Conservation (phyloP, 2,888 invertebrate species). For the Danaus chrysippus region DNA sequence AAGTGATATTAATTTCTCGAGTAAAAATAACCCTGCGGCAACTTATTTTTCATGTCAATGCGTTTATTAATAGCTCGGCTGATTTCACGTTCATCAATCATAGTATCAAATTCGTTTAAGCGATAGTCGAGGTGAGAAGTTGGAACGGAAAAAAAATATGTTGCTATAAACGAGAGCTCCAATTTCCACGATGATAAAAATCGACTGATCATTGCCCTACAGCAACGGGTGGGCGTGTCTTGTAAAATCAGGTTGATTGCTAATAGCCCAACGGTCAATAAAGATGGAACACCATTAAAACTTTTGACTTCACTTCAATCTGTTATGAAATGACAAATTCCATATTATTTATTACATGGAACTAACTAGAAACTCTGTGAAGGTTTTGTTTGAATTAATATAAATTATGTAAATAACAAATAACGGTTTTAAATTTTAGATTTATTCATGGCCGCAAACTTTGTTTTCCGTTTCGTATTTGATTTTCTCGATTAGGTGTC, state of each 20-base stretch:
- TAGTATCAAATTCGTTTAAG: conserved; percentile 17
- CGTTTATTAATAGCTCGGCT: conserved; percentile 1
- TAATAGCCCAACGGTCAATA: conserved; percentile 22
- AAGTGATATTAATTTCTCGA: neutral
- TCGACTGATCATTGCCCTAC: conserved; percentile 47
- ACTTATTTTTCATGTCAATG: conserved; percentile 6
- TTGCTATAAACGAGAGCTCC: conserved; percentile 37
- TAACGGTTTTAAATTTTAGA: conserved; percentile 9
- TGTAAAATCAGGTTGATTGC: conserved; percentile 47
- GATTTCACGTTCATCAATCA: conserved; percentile 1
- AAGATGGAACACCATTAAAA: neutral
- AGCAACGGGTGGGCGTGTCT: conserved; percentile 47
- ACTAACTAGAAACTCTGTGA: no score
- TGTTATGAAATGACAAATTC: conserved; percentile 3
- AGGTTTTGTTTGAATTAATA: conserved; percentile 3
- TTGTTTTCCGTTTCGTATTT: conserved; percentile 36
- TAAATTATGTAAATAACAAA: conserved; percentile 11
- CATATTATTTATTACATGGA: neutral
- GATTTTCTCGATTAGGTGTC: conserved; percentile 36
- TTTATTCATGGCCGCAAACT: conserved; percentile 17
- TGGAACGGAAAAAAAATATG: conserved; percentile 27
- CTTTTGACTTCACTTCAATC: neutral
- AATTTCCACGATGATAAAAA: conserved; percentile 47
- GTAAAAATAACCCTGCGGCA: neutral
- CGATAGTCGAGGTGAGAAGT: conserved; percentile 20